phyloP scores from a whole-genome alignment of 1,140 invertebrate genomes.

The Zaprionus nigranus region DNA sequence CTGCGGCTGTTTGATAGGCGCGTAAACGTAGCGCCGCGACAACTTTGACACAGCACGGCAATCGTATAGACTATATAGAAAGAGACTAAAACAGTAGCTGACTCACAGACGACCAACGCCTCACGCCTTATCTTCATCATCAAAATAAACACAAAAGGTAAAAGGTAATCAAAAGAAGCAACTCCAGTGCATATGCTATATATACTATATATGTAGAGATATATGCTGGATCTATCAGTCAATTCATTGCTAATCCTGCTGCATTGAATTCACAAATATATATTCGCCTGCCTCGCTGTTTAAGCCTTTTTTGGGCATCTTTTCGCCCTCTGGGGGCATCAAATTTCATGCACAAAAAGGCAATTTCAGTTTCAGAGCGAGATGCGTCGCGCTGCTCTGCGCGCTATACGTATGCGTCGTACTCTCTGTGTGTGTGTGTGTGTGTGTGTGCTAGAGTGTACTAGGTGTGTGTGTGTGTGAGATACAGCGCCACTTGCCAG shows the following conservation, averaged over 20 bases:
- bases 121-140: background rate
- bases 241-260: background rate
- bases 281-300: slow-evolving; percentile 9
- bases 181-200: background rate
- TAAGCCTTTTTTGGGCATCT: slow-evolving; percentile 71
- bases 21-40: slow-evolving; percentile 30
- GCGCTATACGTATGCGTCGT: background rate
- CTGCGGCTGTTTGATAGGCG: slow-evolving; percentile 41
- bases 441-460: slow-evolving; percentile 24
- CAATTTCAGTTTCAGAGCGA: slow-evolving; percentile 59
- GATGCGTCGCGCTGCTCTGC: slow-evolving; percentile 35
- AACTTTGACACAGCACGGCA: background rate
- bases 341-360: slow-evolving; percentile 75
- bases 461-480: slow-evolving; percentile 21
- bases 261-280: background rate
- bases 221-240: background rate
- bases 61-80: background rate
- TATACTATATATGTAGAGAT: background rate
- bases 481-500: slow-evolving; percentile 69
- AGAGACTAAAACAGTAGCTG: slow-evolving; percentile 8
- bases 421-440: slow-evolving; percentile 16
- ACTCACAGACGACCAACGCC: background rate
- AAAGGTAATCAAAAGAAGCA: background rate
- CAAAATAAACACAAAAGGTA: slow-evolving; percentile 27
- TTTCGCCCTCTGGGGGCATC: slow-evolving; percentile 59